Evolutionary conservation across 2,888 invertebrate species (phyloP).

Genomic region (Anorthoa munda): DNA sequence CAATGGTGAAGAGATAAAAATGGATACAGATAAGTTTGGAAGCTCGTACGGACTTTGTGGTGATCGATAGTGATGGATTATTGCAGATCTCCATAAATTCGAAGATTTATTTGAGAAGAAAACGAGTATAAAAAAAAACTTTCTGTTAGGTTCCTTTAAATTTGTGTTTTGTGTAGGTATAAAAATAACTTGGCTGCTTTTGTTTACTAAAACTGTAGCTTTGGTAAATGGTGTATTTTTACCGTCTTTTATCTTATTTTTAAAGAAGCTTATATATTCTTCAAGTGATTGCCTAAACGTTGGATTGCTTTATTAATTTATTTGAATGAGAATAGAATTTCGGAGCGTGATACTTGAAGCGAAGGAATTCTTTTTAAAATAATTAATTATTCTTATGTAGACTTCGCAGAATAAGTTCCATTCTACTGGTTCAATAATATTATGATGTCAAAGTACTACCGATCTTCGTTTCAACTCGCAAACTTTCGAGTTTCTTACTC

Average conservation of each 20-base stretch:
- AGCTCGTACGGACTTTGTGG: too few species aligned
- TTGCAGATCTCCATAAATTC: too few species aligned
- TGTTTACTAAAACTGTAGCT: background rate
- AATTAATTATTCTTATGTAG: slow-evolving; percentile 15
- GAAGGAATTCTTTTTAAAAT: slow-evolving; percentile 9
- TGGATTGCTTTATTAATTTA: slow-evolving; percentile 4
- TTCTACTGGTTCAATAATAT: slow-evolving; percentile 32
- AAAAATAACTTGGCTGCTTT: background rate
- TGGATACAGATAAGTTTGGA: too few species aligned
- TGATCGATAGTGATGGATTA: too few species aligned
- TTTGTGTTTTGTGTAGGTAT: too few species aligned
- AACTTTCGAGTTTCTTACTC: slow-evolving; percentile 39
- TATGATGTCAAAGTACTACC: slow-evolving; percentile 44
- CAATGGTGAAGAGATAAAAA: too few species aligned
- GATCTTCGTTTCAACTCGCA: slow-evolving; percentile 13
- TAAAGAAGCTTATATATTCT: slow-evolving; percentile 2
- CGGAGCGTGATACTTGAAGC: slow-evolving; percentile 11
- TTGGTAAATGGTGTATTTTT: background rate
- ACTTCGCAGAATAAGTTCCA: slow-evolving; percentile 13
- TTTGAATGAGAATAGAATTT: slow-evolving; percentile 18
- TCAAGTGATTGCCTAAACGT: background rate
- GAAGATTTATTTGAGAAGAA: too few species aligned
- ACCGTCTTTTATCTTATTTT: slow-evolving; percentile 1
- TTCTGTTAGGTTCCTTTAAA: too few species aligned
- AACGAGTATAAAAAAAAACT: too few species aligned